Conservation (phyloP, 2,797 vertebrate species). For the Cuniculus paca region DNA sequence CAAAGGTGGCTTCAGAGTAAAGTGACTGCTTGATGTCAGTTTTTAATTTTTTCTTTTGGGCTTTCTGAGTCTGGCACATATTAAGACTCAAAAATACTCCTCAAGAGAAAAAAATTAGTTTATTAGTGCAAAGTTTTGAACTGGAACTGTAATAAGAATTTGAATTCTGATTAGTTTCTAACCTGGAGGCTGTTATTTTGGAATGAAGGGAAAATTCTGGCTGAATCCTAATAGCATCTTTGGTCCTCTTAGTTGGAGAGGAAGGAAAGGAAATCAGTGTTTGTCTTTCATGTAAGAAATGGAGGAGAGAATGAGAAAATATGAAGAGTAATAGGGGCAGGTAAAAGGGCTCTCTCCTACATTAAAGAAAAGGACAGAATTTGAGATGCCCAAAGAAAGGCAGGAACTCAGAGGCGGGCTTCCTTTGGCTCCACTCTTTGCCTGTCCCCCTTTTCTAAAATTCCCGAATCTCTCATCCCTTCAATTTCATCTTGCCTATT, state of each 20-base stretch:
- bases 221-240: neutral
- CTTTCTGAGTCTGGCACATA: neutral
- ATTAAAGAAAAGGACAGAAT: neutral
- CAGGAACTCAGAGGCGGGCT: too few relatives aligned
- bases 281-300: neutral
- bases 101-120: neutral
- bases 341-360: neutral
- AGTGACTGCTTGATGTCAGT: neutral
- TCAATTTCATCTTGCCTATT: neutral
- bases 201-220: neutral
- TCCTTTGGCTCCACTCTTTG: neutral
- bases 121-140: neutral
- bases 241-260: neutral
- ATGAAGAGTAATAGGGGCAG: neutral
- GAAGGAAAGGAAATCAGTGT: neutral
- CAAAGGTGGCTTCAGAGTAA: neutral
- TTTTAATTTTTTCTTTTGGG: neutral
- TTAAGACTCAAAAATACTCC: slow-evolving; percentile 10
- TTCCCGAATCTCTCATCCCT: neutral
- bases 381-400: neutral
- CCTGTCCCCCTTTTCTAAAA: neutral
- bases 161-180: slow-evolving; percentile 5
- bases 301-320: neutral
- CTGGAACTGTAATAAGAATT: neutral
- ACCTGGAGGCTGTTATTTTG: neutral